Percentiles rank a stretch among this genome's conserved stretches.
Conservation (phyloP, 2,888 invertebrate genomes). For the Fragum whitleyi region DNA sequence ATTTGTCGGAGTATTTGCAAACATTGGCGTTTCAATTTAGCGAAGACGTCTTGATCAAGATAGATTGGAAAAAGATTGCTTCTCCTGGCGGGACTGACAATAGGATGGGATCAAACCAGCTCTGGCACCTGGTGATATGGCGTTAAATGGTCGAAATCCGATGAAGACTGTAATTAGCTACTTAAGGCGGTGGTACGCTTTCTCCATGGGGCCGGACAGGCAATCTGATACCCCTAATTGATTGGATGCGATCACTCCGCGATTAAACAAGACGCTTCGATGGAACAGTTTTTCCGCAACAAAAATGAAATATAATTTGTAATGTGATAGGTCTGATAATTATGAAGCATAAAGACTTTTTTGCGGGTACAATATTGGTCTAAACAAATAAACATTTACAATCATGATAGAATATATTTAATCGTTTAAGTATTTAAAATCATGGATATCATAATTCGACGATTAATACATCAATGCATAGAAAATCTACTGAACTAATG, state of each 20-base stretch:
- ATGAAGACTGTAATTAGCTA: conserved; percentile 59
- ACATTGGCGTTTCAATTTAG: conserved; percentile 66
- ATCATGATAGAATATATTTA: too few relatives aligned
- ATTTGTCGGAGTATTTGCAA: conserved; percentile 61
- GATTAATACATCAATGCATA: too few relatives aligned
- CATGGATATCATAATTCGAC: too few relatives aligned
- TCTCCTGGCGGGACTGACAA: conserved; percentile 55
- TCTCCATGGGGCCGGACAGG: conserved; percentile 47
- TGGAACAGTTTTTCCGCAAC: conserved; percentile 15
- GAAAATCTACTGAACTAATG: too few relatives aligned
- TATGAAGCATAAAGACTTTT: neutral
- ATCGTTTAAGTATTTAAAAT: too few relatives aligned
- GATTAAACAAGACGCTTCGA: conserved; percentile 16
- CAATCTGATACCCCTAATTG: conserved; percentile 50
- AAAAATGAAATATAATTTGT: conserved; percentile 22
- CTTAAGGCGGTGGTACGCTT: conserved; percentile 49
- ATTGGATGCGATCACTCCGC: conserved; percentile 18
- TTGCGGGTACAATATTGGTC: too few relatives aligned
- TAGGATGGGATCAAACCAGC: conserved; percentile 45
- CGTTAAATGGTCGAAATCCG: conserved; percentile 54
- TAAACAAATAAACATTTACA: too few relatives aligned
- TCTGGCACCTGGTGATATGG: conserved; percentile 61
- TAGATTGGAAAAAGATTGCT: conserved; percentile 59
- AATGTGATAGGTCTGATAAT: conserved; percentile 19
- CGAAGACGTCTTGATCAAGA: conserved; percentile 63